These are phyloP conservation scores for Rhynchonema sp. DNA, from an alignment of 2,888 invertebrate species.

Conservation along the genomic window DNA sequence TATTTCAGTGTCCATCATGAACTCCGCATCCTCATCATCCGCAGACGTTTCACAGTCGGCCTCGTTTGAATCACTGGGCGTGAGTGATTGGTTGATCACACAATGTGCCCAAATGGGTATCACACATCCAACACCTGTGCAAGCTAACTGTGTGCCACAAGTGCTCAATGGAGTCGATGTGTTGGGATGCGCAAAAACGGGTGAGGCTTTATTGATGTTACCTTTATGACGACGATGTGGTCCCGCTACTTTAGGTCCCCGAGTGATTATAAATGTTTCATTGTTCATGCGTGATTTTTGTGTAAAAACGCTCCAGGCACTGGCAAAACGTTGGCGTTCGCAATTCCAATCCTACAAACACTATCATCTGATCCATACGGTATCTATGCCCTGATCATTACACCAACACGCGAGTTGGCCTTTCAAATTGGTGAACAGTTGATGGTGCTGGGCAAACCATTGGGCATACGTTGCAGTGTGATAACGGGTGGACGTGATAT, in stretches of 20 bases:
- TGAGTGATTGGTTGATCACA: not conserved
- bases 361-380: conserved; percentile 84
- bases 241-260: too few species aligned
- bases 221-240: too few species aligned
- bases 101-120: not conserved
- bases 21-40: too few species aligned
- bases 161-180: not conserved
- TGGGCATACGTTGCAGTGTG: conserved; percentile 59
- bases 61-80: too few species aligned
- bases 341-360: conserved; percentile 71
- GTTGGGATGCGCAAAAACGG: not conserved
- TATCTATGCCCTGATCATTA: conserved; percentile 76
- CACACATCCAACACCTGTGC: not conserved
- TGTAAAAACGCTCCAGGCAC: too few species aligned
- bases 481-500: conserved; percentile 49
- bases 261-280: too few species aligned
- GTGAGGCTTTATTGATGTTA: too few species aligned
- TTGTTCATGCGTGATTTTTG: too few species aligned
- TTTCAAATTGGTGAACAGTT: conserved; percentile 55
- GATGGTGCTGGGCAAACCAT: conserved; percentile 64
- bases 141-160: not conserved
- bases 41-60: too few species aligned
- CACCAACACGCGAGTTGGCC: conserved; percentile 49
- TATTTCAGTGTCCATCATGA: too few species aligned
- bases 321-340: conserved; percentile 94